Percentiles rank a stretch among this genome's conserved stretches.
Conservation (phyloP, 2,797 vertebrate species). For the Melanotaenia pygmaea region DNA sequence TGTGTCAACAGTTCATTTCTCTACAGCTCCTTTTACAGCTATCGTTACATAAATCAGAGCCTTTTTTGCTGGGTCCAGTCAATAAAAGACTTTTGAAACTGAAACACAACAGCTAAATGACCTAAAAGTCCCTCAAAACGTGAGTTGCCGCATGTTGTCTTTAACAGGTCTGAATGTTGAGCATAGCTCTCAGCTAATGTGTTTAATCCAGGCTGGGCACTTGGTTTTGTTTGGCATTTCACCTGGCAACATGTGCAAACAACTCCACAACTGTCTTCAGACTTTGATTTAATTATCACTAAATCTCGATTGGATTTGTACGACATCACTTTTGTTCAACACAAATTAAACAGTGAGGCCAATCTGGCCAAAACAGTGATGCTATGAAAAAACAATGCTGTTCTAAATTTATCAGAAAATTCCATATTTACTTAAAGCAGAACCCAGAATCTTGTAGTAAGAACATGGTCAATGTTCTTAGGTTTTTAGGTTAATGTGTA, state of each 20-base stretch:
- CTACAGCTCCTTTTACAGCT: too few species aligned
- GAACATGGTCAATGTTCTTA: not conserved
- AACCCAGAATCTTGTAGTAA: not conserved
- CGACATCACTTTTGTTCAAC: not conserved
- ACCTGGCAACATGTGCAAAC: not conserved
- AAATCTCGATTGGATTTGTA: not conserved
- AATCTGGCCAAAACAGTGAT: not conserved
- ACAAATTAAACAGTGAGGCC: not conserved
- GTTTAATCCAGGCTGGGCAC: not conserved
- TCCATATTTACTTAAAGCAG: not conserved
- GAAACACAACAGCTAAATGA: not conserved
- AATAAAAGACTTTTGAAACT: not conserved
- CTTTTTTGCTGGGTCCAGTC: not conserved
- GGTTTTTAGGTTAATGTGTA: not conserved
- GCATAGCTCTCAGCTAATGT: slow-evolving; percentile 10
- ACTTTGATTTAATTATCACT: not conserved
- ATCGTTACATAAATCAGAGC: not conserved
- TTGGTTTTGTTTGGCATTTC: not conserved
- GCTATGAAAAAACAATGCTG: not conserved
- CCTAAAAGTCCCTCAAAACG: not conserved
- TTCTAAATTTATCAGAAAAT: not conserved
- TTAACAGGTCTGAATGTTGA: slow-evolving; percentile 10
- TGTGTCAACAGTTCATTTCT: too few species aligned
- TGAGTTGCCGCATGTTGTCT: not conserved
- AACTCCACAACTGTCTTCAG: not conserved